phyloP scores from a whole-genome alignment of 2,113 vertebrate species.

The Hippolais icterina region DNA sequence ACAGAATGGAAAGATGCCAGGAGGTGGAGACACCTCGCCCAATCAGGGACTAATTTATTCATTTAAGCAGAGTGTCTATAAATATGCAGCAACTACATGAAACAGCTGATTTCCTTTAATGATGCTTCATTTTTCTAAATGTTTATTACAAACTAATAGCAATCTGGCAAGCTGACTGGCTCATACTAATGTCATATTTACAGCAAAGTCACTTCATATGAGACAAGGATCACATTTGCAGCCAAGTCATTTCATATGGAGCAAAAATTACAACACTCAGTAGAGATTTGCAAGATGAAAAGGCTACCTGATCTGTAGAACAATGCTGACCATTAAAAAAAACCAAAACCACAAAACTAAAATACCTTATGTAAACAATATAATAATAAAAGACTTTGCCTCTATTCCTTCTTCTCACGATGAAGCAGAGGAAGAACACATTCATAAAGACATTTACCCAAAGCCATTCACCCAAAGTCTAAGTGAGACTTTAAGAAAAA shows the following conservation, averaged over 20 bases:
- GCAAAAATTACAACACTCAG: not conserved
- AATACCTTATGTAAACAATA: not conserved
- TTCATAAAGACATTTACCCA: not conserved
- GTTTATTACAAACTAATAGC: conserved; percentile 22
- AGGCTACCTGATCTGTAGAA: not conserved
- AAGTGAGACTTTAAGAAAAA: not conserved
- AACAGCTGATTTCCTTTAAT: conserved; percentile 46
- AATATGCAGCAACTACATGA: conserved; percentile 26
- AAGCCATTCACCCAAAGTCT: not conserved
- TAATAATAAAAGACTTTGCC: not conserved
- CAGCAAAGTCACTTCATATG: not conserved
- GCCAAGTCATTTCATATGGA: not conserved
- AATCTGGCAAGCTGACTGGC: not conserved
- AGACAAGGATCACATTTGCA: not conserved
- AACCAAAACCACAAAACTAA: not conserved
- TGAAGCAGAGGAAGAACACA: not conserved
- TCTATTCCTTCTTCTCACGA: not conserved
- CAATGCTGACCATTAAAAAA: not conserved
- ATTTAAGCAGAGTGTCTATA: not conserved
- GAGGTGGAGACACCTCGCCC: not conserved
- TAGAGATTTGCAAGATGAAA: not conserved
- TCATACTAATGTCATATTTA: not conserved
- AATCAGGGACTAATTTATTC: not conserved
- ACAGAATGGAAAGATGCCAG: not conserved
- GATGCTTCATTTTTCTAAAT: conserved; percentile 32